These are phyloP conservation scores for Xanthorhoe spadicearia DNA, from an alignment of 2,888 invertebrate genomes.

Conservation along the genomic window DNA sequence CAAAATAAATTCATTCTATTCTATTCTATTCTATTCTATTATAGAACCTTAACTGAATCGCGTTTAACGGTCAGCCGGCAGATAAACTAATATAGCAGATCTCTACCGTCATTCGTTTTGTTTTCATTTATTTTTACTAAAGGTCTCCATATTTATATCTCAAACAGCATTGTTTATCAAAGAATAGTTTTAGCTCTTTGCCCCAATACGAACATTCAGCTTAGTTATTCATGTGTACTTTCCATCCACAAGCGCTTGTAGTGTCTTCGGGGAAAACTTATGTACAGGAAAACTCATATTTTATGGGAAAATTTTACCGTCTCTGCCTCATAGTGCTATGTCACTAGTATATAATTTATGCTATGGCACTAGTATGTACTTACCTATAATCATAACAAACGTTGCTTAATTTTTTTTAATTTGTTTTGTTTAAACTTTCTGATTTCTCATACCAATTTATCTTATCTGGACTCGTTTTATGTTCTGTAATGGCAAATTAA, in stretches of 20 bases:
- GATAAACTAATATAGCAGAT: too few relatives aligned
- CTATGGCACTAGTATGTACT: not conserved
- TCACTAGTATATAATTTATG: not conserved
- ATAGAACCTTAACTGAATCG: too few relatives aligned
- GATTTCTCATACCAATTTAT: too few relatives aligned
- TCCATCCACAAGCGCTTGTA: slow-evolving; percentile 9
- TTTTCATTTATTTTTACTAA: too few relatives aligned
- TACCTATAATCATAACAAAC: not conserved
- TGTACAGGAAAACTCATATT: slow-evolving; percentile 4
- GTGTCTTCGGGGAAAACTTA: slow-evolving; percentile 17
- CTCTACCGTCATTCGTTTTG: too few relatives aligned
- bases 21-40: too few relatives aligned
- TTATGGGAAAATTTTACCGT: slow-evolving; percentile 1
- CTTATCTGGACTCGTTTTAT: too few relatives aligned
- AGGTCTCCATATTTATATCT: not conserved
- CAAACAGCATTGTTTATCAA: not conserved
- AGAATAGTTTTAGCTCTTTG: not conserved
- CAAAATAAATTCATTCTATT: too few relatives aligned
- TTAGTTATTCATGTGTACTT: slow-evolving; percentile 26
- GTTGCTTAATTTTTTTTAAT: not conserved
- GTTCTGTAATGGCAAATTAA: too few relatives aligned
- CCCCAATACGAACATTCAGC: slow-evolving; percentile 23
- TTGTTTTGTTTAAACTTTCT: not conserved
- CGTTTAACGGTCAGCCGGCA: too few relatives aligned
- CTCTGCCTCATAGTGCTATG: not conserved